Evolutionary conservation across 2,113 vertebrate species (phyloP).

Genomic region (Heliornis fulica): DNA sequence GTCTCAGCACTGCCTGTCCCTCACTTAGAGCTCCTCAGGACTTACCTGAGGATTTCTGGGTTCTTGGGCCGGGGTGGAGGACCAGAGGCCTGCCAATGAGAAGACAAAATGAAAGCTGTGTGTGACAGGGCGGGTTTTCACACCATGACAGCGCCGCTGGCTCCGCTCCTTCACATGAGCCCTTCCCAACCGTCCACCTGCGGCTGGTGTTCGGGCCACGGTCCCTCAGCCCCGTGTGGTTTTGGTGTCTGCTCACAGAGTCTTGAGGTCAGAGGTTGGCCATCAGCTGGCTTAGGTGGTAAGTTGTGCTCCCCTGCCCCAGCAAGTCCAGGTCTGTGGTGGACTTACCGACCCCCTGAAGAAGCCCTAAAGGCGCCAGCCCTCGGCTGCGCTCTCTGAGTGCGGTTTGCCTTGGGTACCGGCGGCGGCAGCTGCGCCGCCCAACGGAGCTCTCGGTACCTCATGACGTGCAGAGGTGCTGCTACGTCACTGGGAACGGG

Average conservation of each 20-base stretch:
- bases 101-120: too few relatives aligned
- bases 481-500: not conserved
- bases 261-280: not conserved
- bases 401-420: fast-evolving
- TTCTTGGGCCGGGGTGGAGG: slow-evolving; percentile 81
- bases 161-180: not conserved
- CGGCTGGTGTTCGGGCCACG: not conserved
- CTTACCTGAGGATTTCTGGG: slow-evolving; percentile 89
- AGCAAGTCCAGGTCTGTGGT: not conserved
- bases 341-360: not conserved
- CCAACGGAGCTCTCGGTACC: fast-evolving
- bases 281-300: not conserved
- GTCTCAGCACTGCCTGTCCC: not conserved
- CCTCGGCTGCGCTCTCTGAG: too few relatives aligned
- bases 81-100: slow-evolving; percentile 52
- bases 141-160: not conserved
- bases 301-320: not conserved
- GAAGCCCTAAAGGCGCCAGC: too few relatives aligned
- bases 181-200: not conserved
- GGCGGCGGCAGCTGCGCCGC: not conserved
- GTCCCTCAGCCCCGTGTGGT: too few relatives aligned
- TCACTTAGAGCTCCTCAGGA: too few relatives aligned
- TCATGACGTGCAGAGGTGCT: not conserved
- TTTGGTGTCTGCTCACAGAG: not conserved
- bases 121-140: too few relatives aligned